Percentiles rank a stretch among this genome's conserved stretches.
Evolutionary conservation across 2,797 vertebrate species (phyloP).

Genomic region (Sorex maritimensis): DNA sequence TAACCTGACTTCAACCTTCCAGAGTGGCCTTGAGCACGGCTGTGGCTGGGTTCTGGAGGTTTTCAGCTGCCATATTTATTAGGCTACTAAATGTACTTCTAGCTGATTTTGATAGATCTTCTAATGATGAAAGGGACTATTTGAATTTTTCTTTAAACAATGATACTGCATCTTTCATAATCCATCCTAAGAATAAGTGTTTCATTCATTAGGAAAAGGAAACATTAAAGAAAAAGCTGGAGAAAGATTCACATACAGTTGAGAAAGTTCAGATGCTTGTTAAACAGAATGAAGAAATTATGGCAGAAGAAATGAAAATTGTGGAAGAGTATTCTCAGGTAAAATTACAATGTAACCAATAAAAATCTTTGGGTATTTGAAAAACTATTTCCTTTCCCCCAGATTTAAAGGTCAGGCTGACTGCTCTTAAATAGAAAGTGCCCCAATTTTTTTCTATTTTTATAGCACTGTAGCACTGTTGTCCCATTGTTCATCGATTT

Average conservation of each 20-base stretch:
- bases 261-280: conserved; percentile 86
- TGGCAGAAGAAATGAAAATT: conserved; percentile 82
- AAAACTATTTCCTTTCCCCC: neutral
- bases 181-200: conserved; percentile 24
- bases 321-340: conserved; percentile 88
- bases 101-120: conserved; percentile 1
- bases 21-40: too few relatives aligned
- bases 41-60: too few relatives aligned
- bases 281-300: conserved; percentile 87
- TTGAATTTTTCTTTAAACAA: conserved; percentile 43
- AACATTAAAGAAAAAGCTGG: conserved; percentile 82
- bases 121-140: neutral
- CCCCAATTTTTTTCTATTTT: neutral
- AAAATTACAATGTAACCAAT: neutral
- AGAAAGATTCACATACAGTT: conserved; percentile 84
- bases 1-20: too few relatives aligned
- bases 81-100: conserved; percentile 16
- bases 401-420: neutral
- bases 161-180: conserved; percentile 13
- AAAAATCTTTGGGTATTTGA: neutral
- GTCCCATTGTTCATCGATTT: too few relatives aligned
- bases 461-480: neutral
- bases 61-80: neutral
- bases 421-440: neutral
- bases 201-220: conserved; percentile 85